Base-by-base conservation (phyloP, 2,888 invertebrate species). In the Andrena trimmerana region DNA sequence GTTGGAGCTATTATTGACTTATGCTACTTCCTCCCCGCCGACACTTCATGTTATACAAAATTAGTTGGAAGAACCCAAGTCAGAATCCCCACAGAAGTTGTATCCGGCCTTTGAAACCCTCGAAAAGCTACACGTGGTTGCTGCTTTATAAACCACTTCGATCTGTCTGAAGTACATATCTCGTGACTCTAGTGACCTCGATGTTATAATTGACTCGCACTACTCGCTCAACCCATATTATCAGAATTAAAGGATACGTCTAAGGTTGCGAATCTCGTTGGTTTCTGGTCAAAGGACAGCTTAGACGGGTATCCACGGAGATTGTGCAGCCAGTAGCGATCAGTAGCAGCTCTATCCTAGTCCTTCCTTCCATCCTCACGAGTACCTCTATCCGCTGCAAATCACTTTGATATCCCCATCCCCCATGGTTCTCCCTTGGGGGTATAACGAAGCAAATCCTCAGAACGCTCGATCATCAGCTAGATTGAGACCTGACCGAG, bases 361-460 rank as follows among this genome's bases (percentile, higher is more conserved):
- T 48, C 63, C 67, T 74, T 88, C 81, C 72, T 63, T 76, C 63
- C 33, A 66, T 71, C 74, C 60, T 16, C 36, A 5, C 20, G 31
- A n/a, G 29, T 24, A 52, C 36, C 24, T 66, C 78, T 65, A 27
- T 62, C 50, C 70, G 59, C 60, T 59, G 73, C 36, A 59, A 80
- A 80, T 86, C 84, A 82, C 84, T 82, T 88, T 87, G 86, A 88
- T 78, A 86, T 78, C 66, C 83, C 52, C 69, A 77, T 60, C 83
- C 52, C 72, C 52, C 5, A 0, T 42, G 13, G 42, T 10, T 16
- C 20, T 13, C 42, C 6, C n/a, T 7, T 13, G 83, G 62, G 85
- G 54, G 68, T 62, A 87, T 84, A 88, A 86, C 68, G 84, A 88
- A 82, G 80, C 81, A 78, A 81, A 77, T 88, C 79, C 78, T 68